These are phyloP conservation scores for Atherinomorus stipes DNA, from an alignment of 2,113 vertebrate genomes.

Conservation along the genomic window DNA sequence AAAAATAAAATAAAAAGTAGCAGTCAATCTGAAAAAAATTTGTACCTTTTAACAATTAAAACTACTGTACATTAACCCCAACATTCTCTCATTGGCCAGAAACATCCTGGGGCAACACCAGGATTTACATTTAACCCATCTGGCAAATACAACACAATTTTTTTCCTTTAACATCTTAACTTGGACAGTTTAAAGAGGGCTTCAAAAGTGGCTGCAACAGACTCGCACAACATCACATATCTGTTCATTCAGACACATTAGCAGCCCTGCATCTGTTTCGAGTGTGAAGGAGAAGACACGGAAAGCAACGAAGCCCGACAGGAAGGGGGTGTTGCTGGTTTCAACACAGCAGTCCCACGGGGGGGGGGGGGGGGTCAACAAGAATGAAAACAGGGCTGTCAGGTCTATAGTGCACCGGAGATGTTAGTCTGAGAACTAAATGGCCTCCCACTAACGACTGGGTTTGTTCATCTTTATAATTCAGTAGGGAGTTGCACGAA, in stretches of 20 bases:
- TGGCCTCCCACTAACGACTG: constrained; percentile 10
- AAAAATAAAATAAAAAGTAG: constrained; percentile 59
- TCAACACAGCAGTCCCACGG: constrained; percentile 6
- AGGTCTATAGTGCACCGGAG: constrained; percentile 30
- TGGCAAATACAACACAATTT: constrained; percentile 60
- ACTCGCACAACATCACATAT: constrained; percentile 49
- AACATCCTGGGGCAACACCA: constrained; percentile 48
- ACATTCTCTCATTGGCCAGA: constrained; percentile 69
- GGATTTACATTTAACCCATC: constrained; percentile 50
- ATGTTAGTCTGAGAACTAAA: constrained; percentile 27
- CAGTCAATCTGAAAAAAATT: constrained; percentile 72
- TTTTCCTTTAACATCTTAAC: constrained; percentile 37
- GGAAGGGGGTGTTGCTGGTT: constrained; percentile 28
- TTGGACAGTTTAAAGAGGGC: constrained; percentile 54
- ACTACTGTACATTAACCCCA: constrained; percentile 79
- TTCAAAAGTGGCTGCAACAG: constrained; percentile 45
- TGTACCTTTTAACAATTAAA: constrained; percentile 79
- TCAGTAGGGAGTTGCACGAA: constrained; percentile 74
- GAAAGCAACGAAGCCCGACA: constrained; percentile 15
- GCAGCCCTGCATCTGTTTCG: constrained; percentile 37
- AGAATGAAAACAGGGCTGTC: constrained; percentile 28
- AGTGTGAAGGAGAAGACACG: constrained; percentile 11
- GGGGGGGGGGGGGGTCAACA: neutral
- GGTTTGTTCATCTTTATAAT: constrained; percentile 40
- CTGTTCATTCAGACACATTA: constrained; percentile 49